phyloP scores from a whole-genome alignment of 2,888 invertebrate genomes.

The Eurytoma californica region DNA sequence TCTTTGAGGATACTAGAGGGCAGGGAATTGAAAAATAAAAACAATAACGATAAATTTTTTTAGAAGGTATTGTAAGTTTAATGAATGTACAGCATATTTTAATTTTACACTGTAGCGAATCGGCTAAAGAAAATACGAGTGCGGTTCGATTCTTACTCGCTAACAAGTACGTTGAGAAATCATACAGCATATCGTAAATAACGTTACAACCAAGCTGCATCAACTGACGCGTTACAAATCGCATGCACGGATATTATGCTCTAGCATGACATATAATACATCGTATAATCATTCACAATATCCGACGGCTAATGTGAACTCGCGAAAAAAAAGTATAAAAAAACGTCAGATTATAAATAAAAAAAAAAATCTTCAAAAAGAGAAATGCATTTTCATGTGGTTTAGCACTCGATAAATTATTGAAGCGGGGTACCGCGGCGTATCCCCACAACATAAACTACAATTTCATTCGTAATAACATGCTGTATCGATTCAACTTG shows the following conservation, averaged over 20 bases:
- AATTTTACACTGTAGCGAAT: slow-evolving; percentile 33
- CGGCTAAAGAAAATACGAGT: slow-evolving; percentile 27
- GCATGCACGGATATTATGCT: not conserved
- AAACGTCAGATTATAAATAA: slow-evolving; percentile 38
- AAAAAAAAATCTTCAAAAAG: slow-evolving; percentile 36
- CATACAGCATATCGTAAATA: slow-evolving; percentile 9
- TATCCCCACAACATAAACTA: slow-evolving; percentile 14
- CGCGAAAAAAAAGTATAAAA: slow-evolving; percentile 12
- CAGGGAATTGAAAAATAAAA: not conserved
- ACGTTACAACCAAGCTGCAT: slow-evolving; percentile 22
- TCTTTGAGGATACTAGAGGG: too few relatives aligned
- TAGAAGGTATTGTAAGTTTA: slow-evolving; percentile 40
- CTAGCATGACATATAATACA: slow-evolving; percentile 29
- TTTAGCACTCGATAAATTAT: slow-evolving; percentile 43
- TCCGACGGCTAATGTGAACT: slow-evolving; percentile 12
- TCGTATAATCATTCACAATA: slow-evolving; percentile 25
- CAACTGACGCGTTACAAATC: slow-evolving; percentile 3
- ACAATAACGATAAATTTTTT: not conserved
- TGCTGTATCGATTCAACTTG: not conserved
- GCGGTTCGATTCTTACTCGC: slow-evolving; percentile 31
- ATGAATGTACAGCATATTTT: slow-evolving; percentile 40
- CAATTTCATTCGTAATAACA: slow-evolving; percentile 4
- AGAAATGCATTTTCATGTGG: slow-evolving; percentile 23
- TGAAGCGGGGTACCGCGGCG: slow-evolving; percentile 12
- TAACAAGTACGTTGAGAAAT: slow-evolving; percentile 36